Base-by-base conservation (phyloP, 2,113 vertebrate species). In the Desmodus rotundus region DNA sequence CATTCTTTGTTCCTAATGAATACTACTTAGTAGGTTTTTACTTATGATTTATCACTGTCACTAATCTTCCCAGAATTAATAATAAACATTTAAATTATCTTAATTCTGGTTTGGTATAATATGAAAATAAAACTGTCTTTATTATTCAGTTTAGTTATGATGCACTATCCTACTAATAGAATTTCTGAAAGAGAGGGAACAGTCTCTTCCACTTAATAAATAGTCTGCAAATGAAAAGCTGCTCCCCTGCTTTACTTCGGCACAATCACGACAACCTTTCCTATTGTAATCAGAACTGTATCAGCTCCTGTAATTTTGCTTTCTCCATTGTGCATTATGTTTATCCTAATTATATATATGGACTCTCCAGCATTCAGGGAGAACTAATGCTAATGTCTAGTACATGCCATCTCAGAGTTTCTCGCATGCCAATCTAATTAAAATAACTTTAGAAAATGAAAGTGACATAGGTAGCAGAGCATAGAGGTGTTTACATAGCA, bases 371-470 rank as follows among this genome's bases (percentile, higher is more conserved):
- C 68, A 83, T 77, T 97, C 93, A 89, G 50, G 61, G 38, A 93
- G 56, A 84, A 45, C 36, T 96, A 80, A 41, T 58, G 36, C 83
- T 93, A 95, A 86, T 82, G 58, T 92, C 56, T 94, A 65, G 20
- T 70, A 97, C 72, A 94, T 56, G 65, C 9, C 56, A 78, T 76
- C 74, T 88, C 50, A 97, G 96, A 97, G 80, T 96, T 93, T 96
- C 87, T 97, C 14, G 7, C 54, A 87, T 96, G 94, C 68, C 91
- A 96, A 78, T 98, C 95, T 98, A 97, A 98, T 97, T 97, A 97
- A 97, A 97, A 33, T 93, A 95, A 94, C 91, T 65, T 26, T 84
- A 97, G 90, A 96, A 98, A 98, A 96, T 83, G 33, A 87, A 98
- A 97, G 91, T 97, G 96, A 84, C 97, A 97, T 90, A 96, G 94